A percentile compares a stretch with the other conserved stretches of the same genome.
Conservation (phyloP, 2,888 invertebrate genomes). For the Anthrax anthrax region DNA sequence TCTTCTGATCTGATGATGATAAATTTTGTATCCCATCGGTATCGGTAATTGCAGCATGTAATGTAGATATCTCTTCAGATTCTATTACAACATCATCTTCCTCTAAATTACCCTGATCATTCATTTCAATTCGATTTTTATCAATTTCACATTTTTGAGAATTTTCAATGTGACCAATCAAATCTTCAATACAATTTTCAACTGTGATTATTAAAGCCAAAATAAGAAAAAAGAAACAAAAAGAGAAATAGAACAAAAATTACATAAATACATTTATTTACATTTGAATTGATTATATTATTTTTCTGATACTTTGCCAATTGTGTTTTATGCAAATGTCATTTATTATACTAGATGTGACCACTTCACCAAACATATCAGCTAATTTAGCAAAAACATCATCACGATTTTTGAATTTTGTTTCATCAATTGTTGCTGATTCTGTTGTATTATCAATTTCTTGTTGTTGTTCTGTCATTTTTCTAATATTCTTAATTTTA, state of each 20-base stretch:
- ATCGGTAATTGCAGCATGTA: no score
- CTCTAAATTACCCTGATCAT: not conserved
- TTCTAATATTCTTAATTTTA: no score
- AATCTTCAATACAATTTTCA: constrained; percentile 9
- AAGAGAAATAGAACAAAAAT: not conserved
- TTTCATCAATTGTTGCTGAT: no score
- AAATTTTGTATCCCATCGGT: no score
- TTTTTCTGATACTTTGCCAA: constrained; percentile 9
- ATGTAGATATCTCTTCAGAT: not conserved
- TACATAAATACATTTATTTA: not conserved
- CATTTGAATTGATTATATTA: not conserved
- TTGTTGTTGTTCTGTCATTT: no score
- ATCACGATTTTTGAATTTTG: not conserved
- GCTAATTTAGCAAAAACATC: constrained; percentile 9
- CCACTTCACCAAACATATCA: constrained; percentile 13
- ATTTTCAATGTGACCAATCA: constrained; percentile 5
- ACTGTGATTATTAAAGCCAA: no score
- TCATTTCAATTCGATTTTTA: not conserved
- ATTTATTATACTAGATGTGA: constrained; percentile 7
- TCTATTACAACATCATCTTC: not conserved
- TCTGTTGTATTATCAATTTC: no score
- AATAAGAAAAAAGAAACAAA: not conserved
- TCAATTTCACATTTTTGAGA: not conserved
- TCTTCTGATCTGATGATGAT: not conserved
- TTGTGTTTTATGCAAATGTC: constrained; percentile 5